A percentile compares a stretch with the other conserved stretches of the same genome.
phyloP scores from a whole-genome alignment of 2,888 invertebrate species.

The Blastobasis lacticolella region DNA sequence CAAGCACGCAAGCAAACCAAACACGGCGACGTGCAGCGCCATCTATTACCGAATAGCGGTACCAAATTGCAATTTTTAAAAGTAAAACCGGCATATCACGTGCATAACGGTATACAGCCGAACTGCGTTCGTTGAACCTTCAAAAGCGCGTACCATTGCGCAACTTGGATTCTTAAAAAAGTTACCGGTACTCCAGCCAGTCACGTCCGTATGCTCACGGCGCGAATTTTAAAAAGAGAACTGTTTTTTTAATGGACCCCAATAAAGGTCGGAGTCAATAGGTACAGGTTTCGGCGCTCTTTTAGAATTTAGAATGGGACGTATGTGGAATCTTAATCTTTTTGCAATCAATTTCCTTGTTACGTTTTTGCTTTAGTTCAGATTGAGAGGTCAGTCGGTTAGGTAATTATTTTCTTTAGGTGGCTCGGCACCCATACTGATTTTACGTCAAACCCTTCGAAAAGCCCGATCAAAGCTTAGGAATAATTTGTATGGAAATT shows the following conservation, averaged over 20 bases:
- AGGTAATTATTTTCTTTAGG: too few species aligned
- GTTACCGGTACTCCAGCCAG: constrained; percentile 22
- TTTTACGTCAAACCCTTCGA: too few species aligned
- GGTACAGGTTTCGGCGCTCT: neutral
- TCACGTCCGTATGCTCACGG: constrained; percentile 26
- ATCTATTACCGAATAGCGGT: constrained; percentile 60
- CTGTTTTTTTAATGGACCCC: constrained; percentile 24
- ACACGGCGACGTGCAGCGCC: constrained; percentile 29
- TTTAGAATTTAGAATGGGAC: neutral
- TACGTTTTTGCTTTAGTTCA: too few species aligned
- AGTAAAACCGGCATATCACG: constrained; percentile 61
- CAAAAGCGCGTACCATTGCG: constrained; percentile 27
- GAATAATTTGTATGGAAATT: too few species aligned
- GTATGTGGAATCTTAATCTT: neutral
- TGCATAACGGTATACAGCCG: constrained; percentile 64
- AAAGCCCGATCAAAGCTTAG: too few species aligned
- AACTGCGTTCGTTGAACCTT: constrained; percentile 60
- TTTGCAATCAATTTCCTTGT: neutral
- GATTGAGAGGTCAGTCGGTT: too few species aligned
- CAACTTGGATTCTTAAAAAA: constrained; percentile 24
- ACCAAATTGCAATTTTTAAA: constrained; percentile 58
- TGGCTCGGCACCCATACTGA: too few species aligned
- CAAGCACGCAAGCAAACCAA: neutral
- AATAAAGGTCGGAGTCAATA: neutral
- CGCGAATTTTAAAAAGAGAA: constrained; percentile 60